A percentile compares a stretch with the other conserved stretches of the same genome.
These are phyloP conservation scores for Leptopilina clavipes DNA, from an alignment of 1,140 invertebrate species.

Conservation along the genomic window DNA sequence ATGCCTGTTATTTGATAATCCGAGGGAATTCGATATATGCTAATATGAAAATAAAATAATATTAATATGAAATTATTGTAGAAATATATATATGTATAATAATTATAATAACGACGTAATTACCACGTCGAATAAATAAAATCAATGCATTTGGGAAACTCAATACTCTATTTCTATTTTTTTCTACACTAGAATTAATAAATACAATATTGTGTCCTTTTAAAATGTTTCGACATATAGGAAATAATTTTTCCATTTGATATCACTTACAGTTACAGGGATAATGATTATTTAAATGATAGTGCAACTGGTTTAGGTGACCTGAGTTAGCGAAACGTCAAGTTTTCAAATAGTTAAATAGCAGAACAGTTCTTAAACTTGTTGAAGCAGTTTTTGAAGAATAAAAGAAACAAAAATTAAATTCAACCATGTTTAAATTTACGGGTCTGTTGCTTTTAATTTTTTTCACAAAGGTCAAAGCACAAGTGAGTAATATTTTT, in stretches of 20 bases:
- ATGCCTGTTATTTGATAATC: background rate
- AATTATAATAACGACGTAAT: background rate
- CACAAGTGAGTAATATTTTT: background rate
- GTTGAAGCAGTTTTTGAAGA: background rate
- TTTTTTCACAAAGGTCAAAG: background rate
- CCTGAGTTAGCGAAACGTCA: background rate
- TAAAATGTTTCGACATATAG: background rate
- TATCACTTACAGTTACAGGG: background rate
- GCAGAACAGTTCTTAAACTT: background rate
- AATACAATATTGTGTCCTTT: background rate
- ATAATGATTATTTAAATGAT: slow-evolving; percentile 11
- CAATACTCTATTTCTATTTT: background rate
- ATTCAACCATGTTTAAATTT: background rate
- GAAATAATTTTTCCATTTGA: background rate
- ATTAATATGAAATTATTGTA: background rate
- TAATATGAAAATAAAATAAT: background rate
- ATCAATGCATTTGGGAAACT: background rate
- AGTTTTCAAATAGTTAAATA: background rate
- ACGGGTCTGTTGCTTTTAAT: background rate
- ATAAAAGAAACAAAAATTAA: background rate
- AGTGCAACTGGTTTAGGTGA: background rate
- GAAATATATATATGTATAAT: no score
- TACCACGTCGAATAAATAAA: background rate
- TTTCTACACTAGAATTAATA: background rate
- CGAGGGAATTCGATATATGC: background rate